phyloP scores from a whole-genome alignment of 2,113 vertebrate species.

The human (Homo sapiens) region DNA sequence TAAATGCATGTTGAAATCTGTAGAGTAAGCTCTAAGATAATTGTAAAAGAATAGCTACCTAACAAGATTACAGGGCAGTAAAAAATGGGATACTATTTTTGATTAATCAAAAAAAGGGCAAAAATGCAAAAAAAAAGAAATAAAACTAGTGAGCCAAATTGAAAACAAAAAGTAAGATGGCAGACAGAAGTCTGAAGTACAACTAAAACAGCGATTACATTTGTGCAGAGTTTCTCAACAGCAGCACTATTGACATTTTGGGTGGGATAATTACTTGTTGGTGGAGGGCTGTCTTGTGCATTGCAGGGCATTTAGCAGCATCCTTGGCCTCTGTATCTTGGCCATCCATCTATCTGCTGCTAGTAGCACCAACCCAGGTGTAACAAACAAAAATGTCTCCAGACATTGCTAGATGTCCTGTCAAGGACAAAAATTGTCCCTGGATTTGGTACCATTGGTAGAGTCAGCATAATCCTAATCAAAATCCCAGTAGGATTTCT shows the following conservation, averaged over 20 bases:
- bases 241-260: neutral
- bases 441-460: neutral
- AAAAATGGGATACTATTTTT: slow-evolving; percentile 38
- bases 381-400: slow-evolving; percentile 14
- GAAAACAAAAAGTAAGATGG: slow-evolving; percentile 35
- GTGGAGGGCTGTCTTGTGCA: neutral
- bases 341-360: neutral
- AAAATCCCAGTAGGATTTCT: slow-evolving; percentile 1
- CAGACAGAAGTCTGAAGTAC: neutral
- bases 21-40: neutral
- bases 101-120: neutral
- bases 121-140: slow-evolving; percentile 7
- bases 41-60: neutral
- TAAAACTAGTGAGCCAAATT: neutral
- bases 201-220: neutral
- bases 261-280: neutral
- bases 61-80: neutral
- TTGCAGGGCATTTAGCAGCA: neutral
- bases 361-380: neutral
- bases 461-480: neutral
- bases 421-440: neutral
- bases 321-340: neutral
- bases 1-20: neutral
- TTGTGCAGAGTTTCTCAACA: neutral
- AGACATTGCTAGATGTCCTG: neutral